Evolutionary conservation across 2,888 invertebrate species (phyloP).

Genomic region (Dioctria rufipes): DNA sequence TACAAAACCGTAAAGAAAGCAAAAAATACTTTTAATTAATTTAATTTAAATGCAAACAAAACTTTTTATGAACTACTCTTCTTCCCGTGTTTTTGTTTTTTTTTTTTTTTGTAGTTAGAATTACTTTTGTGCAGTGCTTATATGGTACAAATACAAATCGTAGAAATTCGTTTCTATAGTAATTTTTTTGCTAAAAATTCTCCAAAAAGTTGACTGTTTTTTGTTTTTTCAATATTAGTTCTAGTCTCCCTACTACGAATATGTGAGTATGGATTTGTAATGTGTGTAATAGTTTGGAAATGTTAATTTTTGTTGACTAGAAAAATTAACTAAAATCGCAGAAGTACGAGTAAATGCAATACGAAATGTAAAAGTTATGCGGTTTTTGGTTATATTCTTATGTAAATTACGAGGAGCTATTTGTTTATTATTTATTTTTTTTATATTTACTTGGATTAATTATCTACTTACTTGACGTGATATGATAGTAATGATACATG

Average conservation of each 20-base stretch:
- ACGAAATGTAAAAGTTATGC: no score
- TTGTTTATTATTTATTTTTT: no score
- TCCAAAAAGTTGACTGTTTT: not conserved
- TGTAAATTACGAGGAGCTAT: not conserved
- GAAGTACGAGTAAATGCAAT: no score
- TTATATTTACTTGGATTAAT: no score
- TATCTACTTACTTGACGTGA: no score
- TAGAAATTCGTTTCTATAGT: slow-evolving; percentile 28
- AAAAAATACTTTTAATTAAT: no score
- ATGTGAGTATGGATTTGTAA: not conserved
- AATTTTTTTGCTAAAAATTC: slow-evolving; percentile 18
- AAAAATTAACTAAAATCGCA: slow-evolving; percentile 25
- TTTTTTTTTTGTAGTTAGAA: not conserved
- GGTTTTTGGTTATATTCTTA: not conserved
- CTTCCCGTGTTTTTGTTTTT: not conserved
- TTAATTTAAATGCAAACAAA: not conserved
- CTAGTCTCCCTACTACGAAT: not conserved
- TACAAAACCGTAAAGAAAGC: no score
- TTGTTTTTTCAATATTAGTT: slow-evolving; percentile 8
- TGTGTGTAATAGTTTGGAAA: not conserved
- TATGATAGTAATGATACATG: no score
- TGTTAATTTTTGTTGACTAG: slow-evolving; percentile 32
- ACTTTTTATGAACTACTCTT: not conserved
- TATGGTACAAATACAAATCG: slow-evolving; percentile 13
- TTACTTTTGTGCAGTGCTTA: slow-evolving; percentile 17